Evolutionary conservation across 1,140 invertebrate species (phyloP).

Genomic region (Drosophila seguyi): DNA sequence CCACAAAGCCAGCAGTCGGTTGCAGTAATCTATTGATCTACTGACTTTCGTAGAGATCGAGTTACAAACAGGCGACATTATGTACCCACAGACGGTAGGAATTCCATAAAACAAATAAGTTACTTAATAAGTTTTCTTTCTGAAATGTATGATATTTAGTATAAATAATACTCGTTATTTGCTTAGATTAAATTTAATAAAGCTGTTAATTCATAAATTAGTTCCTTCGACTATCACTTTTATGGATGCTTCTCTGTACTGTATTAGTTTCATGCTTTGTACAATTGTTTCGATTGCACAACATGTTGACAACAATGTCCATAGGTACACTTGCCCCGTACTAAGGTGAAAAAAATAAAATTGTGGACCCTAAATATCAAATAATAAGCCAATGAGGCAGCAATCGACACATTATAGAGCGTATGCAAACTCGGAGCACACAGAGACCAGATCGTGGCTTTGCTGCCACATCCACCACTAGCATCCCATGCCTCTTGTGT

Average conservation of each 20-base stretch:
- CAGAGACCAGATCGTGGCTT: conserved; percentile 24
- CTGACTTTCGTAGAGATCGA: conserved; percentile 24
- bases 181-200: no score
- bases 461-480: conserved; percentile 14
- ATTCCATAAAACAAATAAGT: not conserved
- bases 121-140: not conserved
- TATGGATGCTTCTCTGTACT: conserved; percentile 4
- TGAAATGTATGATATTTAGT: no score
- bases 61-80: conserved; percentile 14
- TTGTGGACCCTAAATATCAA: conserved; percentile 41
- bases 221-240: not conserved
- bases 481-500: conserved; percentile 21
- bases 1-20: not conserved
- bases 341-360: conserved; percentile 19
- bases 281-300: conserved; percentile 40
- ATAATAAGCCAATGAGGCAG: conserved; percentile 28
- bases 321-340: conserved; percentile 24
- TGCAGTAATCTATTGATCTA: conserved; percentile 49
- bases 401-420: conserved; percentile 28
- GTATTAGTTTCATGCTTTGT: conserved; percentile 2
- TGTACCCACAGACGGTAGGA: not conserved
- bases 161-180: no score
- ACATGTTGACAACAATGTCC: conserved; percentile 25
- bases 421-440: conserved; percentile 11
- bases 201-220: not conserved